Base-by-base conservation (phyloP, 2,797 vertebrate genomes). In the Vireo griseus region DNA sequence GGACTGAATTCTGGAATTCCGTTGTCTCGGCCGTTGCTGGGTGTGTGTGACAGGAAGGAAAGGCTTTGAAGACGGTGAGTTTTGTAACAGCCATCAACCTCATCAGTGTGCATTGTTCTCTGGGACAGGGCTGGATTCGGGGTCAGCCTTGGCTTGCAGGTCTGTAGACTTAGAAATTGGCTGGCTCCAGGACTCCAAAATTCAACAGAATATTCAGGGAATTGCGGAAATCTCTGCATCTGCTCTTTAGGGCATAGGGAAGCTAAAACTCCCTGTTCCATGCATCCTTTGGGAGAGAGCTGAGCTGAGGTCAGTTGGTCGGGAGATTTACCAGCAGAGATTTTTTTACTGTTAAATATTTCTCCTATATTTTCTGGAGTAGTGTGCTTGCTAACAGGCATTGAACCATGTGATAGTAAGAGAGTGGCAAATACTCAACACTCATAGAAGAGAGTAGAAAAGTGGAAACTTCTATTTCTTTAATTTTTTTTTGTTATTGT, bases 1-100 rank as follows among this genome's bases (percentile, higher is more conserved):
- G 26, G 9, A 10, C n/a, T 65, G 37, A 59, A 74, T 35, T 67
- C 57, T 0, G 1, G 26, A 26, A 48, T 42, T 67, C 58, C 1
- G 2, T 62, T 85, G 33, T 13, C 47, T 69, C 0, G 0, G 59
- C 44, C 8, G 1, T 52, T 0, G 0, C 55, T 81, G 62, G 7
- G 4, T 42, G 58, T 61, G 72, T 54, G 59, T 73, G 76, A 29
- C 51, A 47, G 63, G 87, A 82, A 91, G 81, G 42, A 65, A 89
- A 63, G 40, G 40, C 67, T 89, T 62, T 82, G 51, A 28, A 37
- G 35, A 17, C 0, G 2, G 7, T 29, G 52, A 48, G 40, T 72
- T 92, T 78, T 87, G 67, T 75, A 72, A 65, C 11, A 66, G 50
- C 22, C 0, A 7, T 61, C 62, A 61, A 1, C 45, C 24, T 54